Conservation (phyloP, 2,888 invertebrate species). For the Mactromeris polynyma region DNA sequence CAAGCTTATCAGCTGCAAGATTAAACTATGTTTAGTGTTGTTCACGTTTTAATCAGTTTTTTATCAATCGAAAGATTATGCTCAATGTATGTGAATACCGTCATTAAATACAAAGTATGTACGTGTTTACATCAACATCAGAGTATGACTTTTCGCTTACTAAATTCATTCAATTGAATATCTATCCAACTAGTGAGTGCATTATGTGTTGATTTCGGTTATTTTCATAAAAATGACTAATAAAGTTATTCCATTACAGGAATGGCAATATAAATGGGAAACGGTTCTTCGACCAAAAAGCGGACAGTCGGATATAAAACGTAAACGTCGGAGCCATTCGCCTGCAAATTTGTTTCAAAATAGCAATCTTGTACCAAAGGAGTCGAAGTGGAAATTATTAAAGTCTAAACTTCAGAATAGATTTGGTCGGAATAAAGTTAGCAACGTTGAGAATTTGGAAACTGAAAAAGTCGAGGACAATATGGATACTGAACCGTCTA, state of each 20-base stretch:
- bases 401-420: slow-evolving; percentile 1
- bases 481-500: neutral
- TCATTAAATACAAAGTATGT: neutral
- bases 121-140: neutral
- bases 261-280: slow-evolving; percentile 66
- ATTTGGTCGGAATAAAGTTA: neutral
- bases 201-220: slow-evolving; percentile 6
- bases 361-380: neutral
- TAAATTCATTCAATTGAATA: neutral
- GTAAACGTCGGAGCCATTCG: slow-evolving; percentile 11
- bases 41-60: neutral
- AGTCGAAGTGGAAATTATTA: slow-evolving; percentile 24
- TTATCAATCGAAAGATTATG: neutral
- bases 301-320: slow-evolving; percentile 3
- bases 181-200: neutral
- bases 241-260: slow-evolving; percentile 51
- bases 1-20: neutral
- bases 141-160: neutral
- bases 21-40: neutral
- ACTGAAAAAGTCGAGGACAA: neutral
- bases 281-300: slow-evolving; percentile 55
- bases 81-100: neutral
- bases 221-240: neutral
- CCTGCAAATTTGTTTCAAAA: slow-evolving; percentile 46
- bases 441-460: neutral